Evolutionary conservation across 2,797 vertebrate species (phyloP).

Genomic region (Podarcis lilfordi): DNA sequence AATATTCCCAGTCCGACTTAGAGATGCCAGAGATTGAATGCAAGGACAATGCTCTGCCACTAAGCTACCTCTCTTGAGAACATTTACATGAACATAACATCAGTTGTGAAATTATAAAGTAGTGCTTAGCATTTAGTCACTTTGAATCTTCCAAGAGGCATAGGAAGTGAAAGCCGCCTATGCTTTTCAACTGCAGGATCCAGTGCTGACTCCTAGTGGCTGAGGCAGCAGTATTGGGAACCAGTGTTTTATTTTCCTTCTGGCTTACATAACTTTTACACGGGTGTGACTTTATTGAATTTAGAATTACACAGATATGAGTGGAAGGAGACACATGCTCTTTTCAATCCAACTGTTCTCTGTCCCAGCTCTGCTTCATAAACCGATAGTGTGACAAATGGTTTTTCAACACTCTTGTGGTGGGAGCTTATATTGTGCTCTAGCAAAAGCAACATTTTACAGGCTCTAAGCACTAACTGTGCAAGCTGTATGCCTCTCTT

Average conservation of each 20-base stretch:
- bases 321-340: neutral
- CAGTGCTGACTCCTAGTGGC: neutral
- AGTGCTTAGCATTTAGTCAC: accelerated
- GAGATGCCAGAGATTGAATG: too few relatives aligned
- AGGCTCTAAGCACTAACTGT: slow-evolving; percentile 22
- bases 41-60: too few relatives aligned
- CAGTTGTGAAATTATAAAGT: neutral
- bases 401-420: neutral
- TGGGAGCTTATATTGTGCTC: neutral
- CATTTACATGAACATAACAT: neutral
- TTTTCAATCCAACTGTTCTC: neutral
- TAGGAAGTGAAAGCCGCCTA: neutral
- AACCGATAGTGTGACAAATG: neutral
- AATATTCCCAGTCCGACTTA: too few relatives aligned
- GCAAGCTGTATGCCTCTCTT: slow-evolving; percentile 5
- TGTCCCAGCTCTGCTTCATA: neutral
- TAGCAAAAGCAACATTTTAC: accelerated
- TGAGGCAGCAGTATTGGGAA: neutral
- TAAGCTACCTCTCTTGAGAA: neutral
- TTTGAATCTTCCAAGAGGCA: neutral
- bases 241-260: neutral
- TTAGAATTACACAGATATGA: slow-evolving; percentile 15
- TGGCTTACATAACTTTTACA: neutral
- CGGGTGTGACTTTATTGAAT: neutral
- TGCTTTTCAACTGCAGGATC: neutral